Percentiles rank a stretch among this genome's conserved stretches.
Evolutionary conservation across 2,797 vertebrate species (phyloP).

Genomic region (Muscicapa comitata): DNA sequence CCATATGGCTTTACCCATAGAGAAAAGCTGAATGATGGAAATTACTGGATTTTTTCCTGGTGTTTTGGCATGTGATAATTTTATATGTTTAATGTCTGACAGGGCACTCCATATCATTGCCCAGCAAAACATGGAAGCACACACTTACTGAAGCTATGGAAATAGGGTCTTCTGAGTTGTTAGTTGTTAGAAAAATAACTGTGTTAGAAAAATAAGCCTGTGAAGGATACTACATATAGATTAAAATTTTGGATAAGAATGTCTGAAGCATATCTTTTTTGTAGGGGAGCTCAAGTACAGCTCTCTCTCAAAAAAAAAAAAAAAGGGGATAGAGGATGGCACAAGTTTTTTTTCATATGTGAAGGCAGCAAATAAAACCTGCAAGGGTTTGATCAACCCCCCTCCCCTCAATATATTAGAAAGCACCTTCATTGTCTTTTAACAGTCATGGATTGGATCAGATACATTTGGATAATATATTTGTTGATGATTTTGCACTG

Average conservation of each 20-base stretch:
- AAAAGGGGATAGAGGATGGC: not conserved
- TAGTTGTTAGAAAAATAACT: not conserved
- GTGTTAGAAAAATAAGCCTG: not conserved
- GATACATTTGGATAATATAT: not conserved
- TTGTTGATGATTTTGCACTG: not conserved
- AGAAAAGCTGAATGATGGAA: not conserved
- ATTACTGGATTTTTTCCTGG: not conserved
- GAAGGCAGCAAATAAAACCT: not conserved
- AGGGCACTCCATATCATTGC: not conserved
- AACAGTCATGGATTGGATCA: rapidly evolving
- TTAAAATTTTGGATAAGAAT: not conserved
- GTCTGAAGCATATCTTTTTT: not conserved
- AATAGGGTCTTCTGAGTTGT: not conserved
- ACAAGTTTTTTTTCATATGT: not conserved
- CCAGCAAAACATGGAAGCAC: not conserved
- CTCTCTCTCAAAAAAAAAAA: not conserved
- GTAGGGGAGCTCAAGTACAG: not conserved
- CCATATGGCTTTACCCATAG: not conserved
- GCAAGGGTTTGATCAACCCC: not conserved
- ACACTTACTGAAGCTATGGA: not conserved
- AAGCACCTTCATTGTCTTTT: not conserved
- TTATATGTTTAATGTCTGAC: not conserved
- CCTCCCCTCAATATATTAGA: not conserved
- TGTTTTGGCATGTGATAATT: not conserved
- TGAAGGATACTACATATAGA: not conserved